These are phyloP conservation scores for Hippocampus abdominalis DNA, from an alignment of 2,113 vertebrate genomes.

Conservation along the genomic window DNA sequence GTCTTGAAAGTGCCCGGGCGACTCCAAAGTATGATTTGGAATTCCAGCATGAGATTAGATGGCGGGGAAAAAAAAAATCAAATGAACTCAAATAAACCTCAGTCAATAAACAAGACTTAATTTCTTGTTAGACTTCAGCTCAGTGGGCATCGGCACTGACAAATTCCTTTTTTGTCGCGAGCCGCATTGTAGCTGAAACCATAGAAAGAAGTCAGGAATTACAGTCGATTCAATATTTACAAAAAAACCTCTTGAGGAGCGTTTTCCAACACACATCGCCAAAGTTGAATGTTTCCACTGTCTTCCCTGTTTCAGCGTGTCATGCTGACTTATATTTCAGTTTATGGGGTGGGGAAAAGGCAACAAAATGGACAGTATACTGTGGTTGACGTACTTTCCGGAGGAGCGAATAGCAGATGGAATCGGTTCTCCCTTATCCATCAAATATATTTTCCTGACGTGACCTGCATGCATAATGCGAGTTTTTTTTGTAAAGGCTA, in stretches of 20 bases:
- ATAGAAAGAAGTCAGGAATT: too few relatives aligned
- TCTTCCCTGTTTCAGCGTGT: too few relatives aligned
- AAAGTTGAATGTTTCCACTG: neutral
- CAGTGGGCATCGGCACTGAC: too few relatives aligned
- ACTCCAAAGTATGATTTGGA: neutral
- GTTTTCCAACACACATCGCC: neutral
- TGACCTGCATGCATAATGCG: conserved; percentile 1
- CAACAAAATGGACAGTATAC: neutral
- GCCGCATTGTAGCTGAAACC: too few relatives aligned
- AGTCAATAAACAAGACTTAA: too few relatives aligned
- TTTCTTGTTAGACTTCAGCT: too few relatives aligned
- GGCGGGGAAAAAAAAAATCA: too few relatives aligned
- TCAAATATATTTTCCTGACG: neutral
- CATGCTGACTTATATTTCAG: neutral
- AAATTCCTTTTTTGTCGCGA: too few relatives aligned
- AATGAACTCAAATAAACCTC: too few relatives aligned
- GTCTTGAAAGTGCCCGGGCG: neutral
- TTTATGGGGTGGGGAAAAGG: neutral
- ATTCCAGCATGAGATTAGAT: neutral
- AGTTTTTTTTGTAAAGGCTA: neutral
- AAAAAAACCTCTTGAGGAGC: neutral
- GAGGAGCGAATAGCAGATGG: neutral
- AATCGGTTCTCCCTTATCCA: neutral
- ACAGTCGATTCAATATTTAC: too few relatives aligned
- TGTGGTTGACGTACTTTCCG: neutral